Evolutionary conservation across 53 echinoderm and acorn worm genomes (phyloP), one percentile per base, ranked within the genome.

Genomic region (Actinopyga echinites): DNA sequence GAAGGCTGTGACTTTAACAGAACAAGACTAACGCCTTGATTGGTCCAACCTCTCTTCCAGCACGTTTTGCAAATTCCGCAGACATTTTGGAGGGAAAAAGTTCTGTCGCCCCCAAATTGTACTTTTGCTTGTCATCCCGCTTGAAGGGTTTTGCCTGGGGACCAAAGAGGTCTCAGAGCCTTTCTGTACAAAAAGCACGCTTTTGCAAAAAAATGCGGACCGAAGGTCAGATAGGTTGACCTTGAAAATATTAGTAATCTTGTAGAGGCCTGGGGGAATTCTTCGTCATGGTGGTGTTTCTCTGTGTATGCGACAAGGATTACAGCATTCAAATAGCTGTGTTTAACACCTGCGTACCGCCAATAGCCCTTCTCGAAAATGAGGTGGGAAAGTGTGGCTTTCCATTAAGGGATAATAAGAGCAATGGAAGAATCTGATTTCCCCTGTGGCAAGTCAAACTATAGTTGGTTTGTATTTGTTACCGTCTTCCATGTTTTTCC

Each of bases 191-290:
- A 45, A 45, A 40, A 45, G 74, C 74, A 73, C 74, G 74, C 74
- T 77, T 56, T 77, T 31, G 77, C 54, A 8, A 54, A 54, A 31
- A 77, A 77, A 77, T 77, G 77, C 21, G 56, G 77, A 77, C 28
- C 54, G 77, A 53, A 56, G 77, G 77, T 77, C 77, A 77, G 28
- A 29, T 23, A 30, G 49, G 17, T 54, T 77, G 77, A 77, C 77
- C 77, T 77, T 77, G 77, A 77, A 77, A 77, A 77, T 77, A 77
- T 77, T 56, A 77, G 77, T 30, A 77, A 77, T 55, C 77, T 55
- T 77, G 56, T 56, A 21, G 20, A 45, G 32, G 54, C 77, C 77
- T 25, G 54, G 56, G 77, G 77, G 77, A 23, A 36, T 25, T 25
- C 37, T 21, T 21, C 56, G 77, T 77, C 77, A 77, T 55, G 54